Percentiles rank a stretch among this genome's conserved stretches.
phyloP scores from a whole-genome alignment of 2,888 invertebrate genomes.

The Ichneumoninae sp. region DNA sequence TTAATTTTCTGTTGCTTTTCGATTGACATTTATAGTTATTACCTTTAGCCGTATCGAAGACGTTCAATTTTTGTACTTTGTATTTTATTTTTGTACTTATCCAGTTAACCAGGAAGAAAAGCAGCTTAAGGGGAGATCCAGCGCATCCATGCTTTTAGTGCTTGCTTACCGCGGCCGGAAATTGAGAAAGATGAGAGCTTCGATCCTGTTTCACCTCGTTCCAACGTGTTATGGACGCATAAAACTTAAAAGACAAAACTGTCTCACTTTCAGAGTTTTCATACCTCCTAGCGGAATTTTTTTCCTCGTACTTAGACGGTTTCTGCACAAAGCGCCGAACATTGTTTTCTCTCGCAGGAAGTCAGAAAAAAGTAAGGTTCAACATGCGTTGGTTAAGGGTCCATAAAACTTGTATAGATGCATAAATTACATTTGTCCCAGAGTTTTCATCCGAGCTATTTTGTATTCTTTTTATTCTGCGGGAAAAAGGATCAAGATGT shows the following conservation, averaged over 20 bases:
- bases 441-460: background rate
- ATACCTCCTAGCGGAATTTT: background rate
- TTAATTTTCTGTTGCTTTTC: slow-evolving; percentile 26
- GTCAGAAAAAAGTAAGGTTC: background rate
- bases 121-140: background rate
- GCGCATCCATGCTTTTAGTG: background rate
- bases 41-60: background rate
- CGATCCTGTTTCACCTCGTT: background rate
- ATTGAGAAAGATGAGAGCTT: background rate
- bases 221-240: too few species aligned
- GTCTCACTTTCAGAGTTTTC: too few species aligned
- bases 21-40: slow-evolving; percentile 29
- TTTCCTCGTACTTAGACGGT: background rate
- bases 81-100: background rate
- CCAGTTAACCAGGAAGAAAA: background rate
- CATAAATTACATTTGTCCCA: background rate
- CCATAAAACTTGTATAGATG: background rate
- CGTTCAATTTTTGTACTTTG: background rate
- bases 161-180: background rate
- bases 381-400: background rate
- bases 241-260: too few species aligned
- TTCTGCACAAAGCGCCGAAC: background rate
- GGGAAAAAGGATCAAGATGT: background rate
- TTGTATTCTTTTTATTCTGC: background rate
- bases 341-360: background rate